Evolutionary conservation across 2,888 invertebrate genomes (phyloP), one percentile per base, ranked within the genome.

Genomic region (Antheraea assamensis): DNA sequence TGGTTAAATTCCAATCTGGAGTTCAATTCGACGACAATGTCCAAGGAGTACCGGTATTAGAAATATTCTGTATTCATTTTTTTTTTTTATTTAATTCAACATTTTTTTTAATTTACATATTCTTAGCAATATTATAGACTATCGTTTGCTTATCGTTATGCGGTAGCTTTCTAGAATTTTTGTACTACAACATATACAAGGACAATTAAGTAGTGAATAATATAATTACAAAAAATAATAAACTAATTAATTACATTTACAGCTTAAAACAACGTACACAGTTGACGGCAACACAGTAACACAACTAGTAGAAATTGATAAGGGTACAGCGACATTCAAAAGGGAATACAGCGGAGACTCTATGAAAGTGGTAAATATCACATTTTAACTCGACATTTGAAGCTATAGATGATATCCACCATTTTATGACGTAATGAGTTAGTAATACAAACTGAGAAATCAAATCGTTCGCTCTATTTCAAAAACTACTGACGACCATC

Each of bases 211-310:
- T 7, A 5, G 8, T 3, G 42, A 42, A 8, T 58, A 58, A n/a
- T 2, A n/a, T n/a, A n/a, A n/a, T n/a, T n/a, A n/a, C n/a, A n/a
- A 42, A 42, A 42, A 8, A 7, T 42, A 42, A 42, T 42, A 42
- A 42, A 42, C 4, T 10, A 10, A 42, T 7, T 17, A 61, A 61
- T 27, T 24, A 58, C n/a, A 5, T 58, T 79, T 81, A 27, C 78
- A 86, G 86, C 72, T 79, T 35, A 85, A 84, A 73, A 78, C 78
- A 24, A 80, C 79, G 0, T 75, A 77, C 74, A 84, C 81, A 5
- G 78, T 87, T 3, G 80, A 83, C 2, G 86, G 87, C 0, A 80
- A 87, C 81, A 82, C 79, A 24, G 72, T 87, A 15, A 84, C 80
- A 0, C 88, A 87, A 66, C 75, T 81, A 0, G 78, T 86, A 76